phyloP scores from a whole-genome alignment of 2,113 vertebrate species.

The Periophthalmodon schlosseri region DNA sequence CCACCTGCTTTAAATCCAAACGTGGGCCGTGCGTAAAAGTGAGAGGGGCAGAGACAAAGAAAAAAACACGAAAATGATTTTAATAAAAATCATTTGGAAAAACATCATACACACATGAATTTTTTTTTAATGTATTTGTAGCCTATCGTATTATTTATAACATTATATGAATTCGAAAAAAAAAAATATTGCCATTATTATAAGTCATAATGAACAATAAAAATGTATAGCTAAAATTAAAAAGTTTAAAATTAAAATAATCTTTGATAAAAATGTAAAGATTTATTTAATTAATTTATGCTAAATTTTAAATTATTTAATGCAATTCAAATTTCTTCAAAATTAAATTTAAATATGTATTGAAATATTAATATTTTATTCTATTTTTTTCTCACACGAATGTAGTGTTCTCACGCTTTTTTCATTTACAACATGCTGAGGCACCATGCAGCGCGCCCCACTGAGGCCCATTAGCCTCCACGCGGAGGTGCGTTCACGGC shows the following conservation, averaged over 20 bases:
- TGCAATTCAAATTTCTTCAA: too few relatives aligned
- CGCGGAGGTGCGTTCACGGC: slow-evolving; percentile 15
- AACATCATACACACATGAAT: too few relatives aligned
- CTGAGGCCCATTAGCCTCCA: slow-evolving; percentile 1
- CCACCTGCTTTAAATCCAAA: slow-evolving; percentile 91
- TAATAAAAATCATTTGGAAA: slow-evolving; percentile 9
- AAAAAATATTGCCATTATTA: too few relatives aligned
- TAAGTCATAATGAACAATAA: too few relatives aligned
- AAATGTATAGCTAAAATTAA: background rate
- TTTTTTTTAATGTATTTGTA: background rate
- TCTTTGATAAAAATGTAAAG: background rate
- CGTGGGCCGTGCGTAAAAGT: background rate
- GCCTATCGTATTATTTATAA: too few relatives aligned
- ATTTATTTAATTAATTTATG: background rate
- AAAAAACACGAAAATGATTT: slow-evolving; percentile 17
- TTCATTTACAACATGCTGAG: slow-evolving; percentile 10
- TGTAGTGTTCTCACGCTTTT: background rate
- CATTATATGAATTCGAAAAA: too few relatives aligned
- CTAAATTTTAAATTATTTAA: too few relatives aligned
- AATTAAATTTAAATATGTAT: too few relatives aligned
- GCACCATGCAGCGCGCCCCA: slow-evolving; percentile 21
- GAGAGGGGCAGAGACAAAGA: background rate
- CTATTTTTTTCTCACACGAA: background rate
- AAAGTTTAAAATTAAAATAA: background rate
- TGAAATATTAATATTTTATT: background rate